These are phyloP conservation scores for Zoanthus sansibaricus DNA, from an alignment of 92 coral and sea anemone genomes.

Conservation along the genomic window DNA sequence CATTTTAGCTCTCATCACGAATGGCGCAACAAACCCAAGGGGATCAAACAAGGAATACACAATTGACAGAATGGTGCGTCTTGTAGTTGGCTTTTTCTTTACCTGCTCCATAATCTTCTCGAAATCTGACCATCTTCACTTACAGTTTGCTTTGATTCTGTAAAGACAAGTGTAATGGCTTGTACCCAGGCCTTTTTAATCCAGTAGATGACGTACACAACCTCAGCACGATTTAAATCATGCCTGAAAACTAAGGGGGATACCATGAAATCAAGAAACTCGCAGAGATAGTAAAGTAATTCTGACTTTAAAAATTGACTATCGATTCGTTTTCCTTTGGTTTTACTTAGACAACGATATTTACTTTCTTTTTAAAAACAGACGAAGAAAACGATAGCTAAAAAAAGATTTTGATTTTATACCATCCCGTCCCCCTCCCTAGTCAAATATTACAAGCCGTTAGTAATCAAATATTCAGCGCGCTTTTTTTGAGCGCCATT, in stretches of 20 bases:
- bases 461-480: background rate
- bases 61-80: constrained; percentile 14
- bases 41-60: constrained; percentile 31
- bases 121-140: background rate
- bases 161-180: background rate
- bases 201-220: background rate
- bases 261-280: background rate
- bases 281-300: background rate
- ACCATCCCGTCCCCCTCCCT: background rate
- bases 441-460: background rate
- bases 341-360: background rate
- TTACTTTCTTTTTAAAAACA: background rate
- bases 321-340: background rate
- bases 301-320: background rate
- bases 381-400: background rate
- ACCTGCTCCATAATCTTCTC: constrained; percentile 15
- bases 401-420: too few relatives aligned
- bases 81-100: constrained; percentile 5
- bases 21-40: constrained; percentile 25
- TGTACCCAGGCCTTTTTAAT: background rate
- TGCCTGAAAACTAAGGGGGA: background rate
- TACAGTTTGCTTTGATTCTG: background rate
- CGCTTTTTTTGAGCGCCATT: background rate
- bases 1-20: constrained; percentile 57
- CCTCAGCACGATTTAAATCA: background rate